Conservation (phyloP, 30 jellyfish, hydroid and myxozoan genomes). For the Hydractinia symbiolongicarpus region DNA sequence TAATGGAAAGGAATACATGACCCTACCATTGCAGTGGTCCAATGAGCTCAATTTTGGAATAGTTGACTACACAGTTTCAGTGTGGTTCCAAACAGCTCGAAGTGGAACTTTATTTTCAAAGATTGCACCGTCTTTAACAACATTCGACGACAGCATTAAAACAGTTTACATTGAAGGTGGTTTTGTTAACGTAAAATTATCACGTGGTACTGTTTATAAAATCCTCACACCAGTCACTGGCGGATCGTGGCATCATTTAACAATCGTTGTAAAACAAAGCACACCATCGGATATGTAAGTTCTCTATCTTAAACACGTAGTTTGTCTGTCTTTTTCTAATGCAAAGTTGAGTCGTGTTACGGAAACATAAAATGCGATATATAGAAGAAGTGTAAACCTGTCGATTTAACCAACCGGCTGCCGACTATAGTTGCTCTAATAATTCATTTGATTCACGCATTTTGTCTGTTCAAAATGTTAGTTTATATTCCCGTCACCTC, state of each 20-base stretch:
- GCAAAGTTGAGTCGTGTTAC: too few relatives aligned
- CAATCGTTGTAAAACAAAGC: constrained; percentile 31
- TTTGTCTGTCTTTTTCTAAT: not conserved
- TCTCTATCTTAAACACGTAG: not conserved
- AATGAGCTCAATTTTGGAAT: constrained; percentile 42
- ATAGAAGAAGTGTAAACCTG: too few relatives aligned
- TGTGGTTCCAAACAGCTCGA: constrained; percentile 42
- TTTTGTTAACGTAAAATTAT: constrained; percentile 40
- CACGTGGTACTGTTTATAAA: constrained; percentile 20
- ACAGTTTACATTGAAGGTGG: constrained; percentile 47
- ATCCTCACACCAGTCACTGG: constrained; percentile 35
- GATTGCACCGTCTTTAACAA: not conserved
- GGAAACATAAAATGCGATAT: too few relatives aligned
- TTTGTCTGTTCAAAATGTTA: not conserved
- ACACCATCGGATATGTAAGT: constrained; percentile 44
- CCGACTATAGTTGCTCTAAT: too few relatives aligned
- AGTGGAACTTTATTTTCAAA: constrained; percentile 66
- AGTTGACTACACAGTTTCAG: constrained; percentile 55
- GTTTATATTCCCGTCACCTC: too few relatives aligned
- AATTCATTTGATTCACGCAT: not conserved
- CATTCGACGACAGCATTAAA: constrained; percentile 30
- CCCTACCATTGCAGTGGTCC: constrained; percentile 32
- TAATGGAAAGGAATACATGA: constrained; percentile 47
- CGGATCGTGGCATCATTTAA: constrained; percentile 57
- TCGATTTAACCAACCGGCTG: too few relatives aligned